Percentiles rank a stretch among this genome's conserved stretches.
phyloP scores from a whole-genome alignment of 2,113 vertebrate genomes.

The Arenaria interpres region DNA sequence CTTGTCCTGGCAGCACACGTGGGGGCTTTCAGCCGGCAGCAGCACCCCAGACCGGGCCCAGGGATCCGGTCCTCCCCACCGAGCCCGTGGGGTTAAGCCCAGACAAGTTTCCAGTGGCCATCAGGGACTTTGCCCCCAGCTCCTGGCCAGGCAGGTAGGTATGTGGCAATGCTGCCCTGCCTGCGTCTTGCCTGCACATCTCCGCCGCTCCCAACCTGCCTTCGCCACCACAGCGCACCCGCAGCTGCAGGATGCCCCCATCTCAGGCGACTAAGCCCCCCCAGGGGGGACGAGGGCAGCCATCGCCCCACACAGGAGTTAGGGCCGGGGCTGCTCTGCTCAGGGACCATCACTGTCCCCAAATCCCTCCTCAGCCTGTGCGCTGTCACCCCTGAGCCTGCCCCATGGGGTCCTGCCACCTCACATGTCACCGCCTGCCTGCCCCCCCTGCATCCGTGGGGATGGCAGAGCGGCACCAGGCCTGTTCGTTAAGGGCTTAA shows the following conservation, averaged over 20 bases:
- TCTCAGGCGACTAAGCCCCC: too few relatives aligned
- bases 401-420: background rate
- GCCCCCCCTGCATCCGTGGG: fast-evolving
- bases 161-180: background rate
- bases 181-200: background rate
- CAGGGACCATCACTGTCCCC: background rate
- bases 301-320: fast-evolving
- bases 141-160: background rate
- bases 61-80: fast-evolving
- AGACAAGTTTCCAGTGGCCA: background rate
- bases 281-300: background rate
- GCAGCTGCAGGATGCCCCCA: fast-evolving
- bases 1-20: fast-evolving
- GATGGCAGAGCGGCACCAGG: background rate
- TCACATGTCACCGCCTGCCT: background rate
- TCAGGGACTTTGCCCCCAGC: background rate
- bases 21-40: background rate
- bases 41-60: background rate
- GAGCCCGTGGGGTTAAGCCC: background rate
- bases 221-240: fast-evolving
- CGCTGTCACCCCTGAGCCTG: background rate
- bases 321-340: background rate
- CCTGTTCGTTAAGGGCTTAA: fast-evolving
- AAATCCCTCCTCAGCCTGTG: background rate
- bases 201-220: background rate